Evolutionary conservation across 2,888 invertebrate genomes (phyloP), one percentile per base, ranked within the genome.

Genomic region (Melanotus villosus): DNA sequence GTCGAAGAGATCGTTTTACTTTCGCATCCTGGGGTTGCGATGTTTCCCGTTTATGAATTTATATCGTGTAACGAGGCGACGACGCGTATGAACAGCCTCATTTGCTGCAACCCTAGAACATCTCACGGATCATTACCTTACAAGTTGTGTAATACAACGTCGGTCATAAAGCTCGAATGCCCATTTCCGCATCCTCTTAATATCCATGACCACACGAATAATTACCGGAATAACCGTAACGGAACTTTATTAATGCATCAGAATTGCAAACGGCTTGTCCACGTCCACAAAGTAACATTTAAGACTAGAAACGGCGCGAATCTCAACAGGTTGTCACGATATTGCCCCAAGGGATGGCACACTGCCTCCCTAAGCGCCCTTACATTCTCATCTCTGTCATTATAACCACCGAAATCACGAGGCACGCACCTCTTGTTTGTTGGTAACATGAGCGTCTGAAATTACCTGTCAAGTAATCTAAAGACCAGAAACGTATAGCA

Each of bases 271-370:
- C 19, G 10, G 45, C 19, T 10, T 12, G 47, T 23, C 26, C 47
- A 6, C 12, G 7, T 47, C n/a, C 19, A 5, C 26, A 7, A 3
- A 26, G 26, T 7, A 26, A 7, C 38, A 12, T 10, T 41, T 21
- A n/a, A 52, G 38, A 2, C 50, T 50, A 47, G 66, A 52, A 59
- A 52, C 30, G n/a, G n/a, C 18, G 38, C 10, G 52, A 7, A 34
- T 62, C 36, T 60, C 68, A 68, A 68, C 68, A 68, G 68, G 68
- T 68, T 63, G 68, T 58, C 63, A 57, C 14, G 30, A 62, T 57
- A 30, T 18, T 23, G 21, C 38, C 34, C 26, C 21, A 4, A 14
- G 50, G 30, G 36, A 45, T 34, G 50, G 1, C 41, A 14, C 10
- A 38, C 36, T 34, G 47, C 36, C 36, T n/a, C 36, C 41, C 1